Evolutionary conservation across 2,113 vertebrate genomes (phyloP).

Genomic region (Rafetus swinhoei): DNA sequence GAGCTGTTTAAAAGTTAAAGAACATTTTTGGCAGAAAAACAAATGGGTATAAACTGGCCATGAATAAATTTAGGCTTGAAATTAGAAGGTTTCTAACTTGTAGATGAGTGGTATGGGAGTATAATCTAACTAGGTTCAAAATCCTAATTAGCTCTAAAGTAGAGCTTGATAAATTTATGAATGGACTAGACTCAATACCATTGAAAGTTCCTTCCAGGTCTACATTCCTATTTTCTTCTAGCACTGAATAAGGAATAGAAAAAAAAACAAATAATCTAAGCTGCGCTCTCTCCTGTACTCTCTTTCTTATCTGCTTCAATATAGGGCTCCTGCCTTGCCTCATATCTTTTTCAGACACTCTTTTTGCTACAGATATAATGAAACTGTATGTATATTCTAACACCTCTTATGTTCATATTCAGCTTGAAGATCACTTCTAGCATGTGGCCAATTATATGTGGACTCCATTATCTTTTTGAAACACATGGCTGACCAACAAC

Average conservation of each 20-base stretch:
- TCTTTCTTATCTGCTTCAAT: neutral
- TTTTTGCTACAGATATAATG: neutral
- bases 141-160: neutral
- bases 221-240: neutral
- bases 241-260: neutral
- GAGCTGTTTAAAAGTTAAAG: neutral
- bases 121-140: neutral
- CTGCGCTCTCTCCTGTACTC: neutral
- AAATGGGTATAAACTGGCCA: neutral
- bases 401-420: neutral
- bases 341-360: neutral
- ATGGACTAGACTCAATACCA: neutral
- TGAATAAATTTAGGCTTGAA: neutral
- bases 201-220: neutral
- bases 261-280: neutral
- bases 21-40: neutral
- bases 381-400: neutral
- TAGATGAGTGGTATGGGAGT: neutral
- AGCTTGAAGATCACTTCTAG: neutral
- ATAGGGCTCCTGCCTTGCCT: neutral
- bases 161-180: neutral
- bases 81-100: neutral
- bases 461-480: neutral
- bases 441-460: neutral
- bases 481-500: neutral